These are phyloP conservation scores for Semaprochilodus insignis DNA, from an alignment of 2,797 vertebrate species.

Conservation along the genomic window DNA sequence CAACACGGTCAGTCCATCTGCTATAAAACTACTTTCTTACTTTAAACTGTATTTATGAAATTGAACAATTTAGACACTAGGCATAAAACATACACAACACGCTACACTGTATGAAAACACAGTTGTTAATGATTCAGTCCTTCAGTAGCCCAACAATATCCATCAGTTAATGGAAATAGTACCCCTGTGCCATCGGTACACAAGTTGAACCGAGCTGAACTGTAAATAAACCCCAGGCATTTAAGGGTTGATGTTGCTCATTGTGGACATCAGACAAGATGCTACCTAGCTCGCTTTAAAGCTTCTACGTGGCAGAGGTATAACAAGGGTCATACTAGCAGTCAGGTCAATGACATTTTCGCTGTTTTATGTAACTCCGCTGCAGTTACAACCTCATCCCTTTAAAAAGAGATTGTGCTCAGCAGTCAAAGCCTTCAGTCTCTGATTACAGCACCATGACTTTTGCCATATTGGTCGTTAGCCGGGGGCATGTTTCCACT, in stretches of 20 bases:
- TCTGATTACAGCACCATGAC: background rate
- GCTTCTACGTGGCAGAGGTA: background rate
- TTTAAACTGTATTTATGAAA: no score
- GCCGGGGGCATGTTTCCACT: constrained; percentile 28
- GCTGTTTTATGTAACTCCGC: constrained; percentile 4
- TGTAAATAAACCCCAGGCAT: background rate
- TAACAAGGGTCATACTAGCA: background rate
- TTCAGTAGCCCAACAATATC: no score
- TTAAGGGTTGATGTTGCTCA: background rate
- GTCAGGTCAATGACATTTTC: background rate
- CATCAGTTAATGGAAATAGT: no score
- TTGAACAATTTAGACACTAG: no score
- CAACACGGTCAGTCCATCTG: no score
- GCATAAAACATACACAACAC: no score
- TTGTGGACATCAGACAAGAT: background rate
- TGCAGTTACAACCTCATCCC: background rate
- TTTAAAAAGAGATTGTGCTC: background rate
- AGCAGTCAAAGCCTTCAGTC: background rate
- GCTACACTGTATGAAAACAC: no score
- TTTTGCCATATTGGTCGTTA: background rate
- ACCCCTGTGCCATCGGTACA: no score
- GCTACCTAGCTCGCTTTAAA: background rate
- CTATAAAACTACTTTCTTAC: no score
- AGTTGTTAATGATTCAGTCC: no score
- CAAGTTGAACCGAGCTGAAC: no score